Evolutionary conservation across 2,888 invertebrate species (phyloP).

Genomic region (Heteropelma amictum): DNA sequence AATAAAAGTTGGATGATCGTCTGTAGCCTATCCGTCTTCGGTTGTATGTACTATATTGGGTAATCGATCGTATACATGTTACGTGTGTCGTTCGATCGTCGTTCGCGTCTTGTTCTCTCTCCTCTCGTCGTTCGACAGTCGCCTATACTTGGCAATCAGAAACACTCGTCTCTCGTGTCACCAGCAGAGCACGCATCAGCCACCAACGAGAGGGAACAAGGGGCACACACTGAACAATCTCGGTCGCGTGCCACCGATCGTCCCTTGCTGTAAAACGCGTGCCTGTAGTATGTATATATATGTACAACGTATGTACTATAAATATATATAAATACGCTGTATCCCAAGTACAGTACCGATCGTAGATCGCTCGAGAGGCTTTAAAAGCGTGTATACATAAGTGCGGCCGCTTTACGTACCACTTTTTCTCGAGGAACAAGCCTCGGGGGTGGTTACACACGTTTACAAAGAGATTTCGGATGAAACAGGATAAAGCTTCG

Average conservation of each 20-base stretch:
- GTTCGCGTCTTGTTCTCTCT: constrained; percentile 22
- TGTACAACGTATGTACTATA: background rate
- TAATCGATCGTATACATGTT: constrained; percentile 46
- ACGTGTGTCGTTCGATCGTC: constrained; percentile 41
- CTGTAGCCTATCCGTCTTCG: constrained; percentile 68
- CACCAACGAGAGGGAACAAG: constrained; percentile 65
- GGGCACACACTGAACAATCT: constrained; percentile 62
- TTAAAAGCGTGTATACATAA: constrained; percentile 60
- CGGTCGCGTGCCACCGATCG: constrained; percentile 67
- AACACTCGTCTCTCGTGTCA: constrained; percentile 77
- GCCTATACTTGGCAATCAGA: constrained; percentile 71
- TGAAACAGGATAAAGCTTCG: no score
- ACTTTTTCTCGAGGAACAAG: constrained; percentile 36
- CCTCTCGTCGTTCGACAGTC: constrained; percentile 21
- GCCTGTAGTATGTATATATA: constrained; percentile 20
- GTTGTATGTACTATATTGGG: constrained; percentile 67
- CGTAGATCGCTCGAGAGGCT: constrained; percentile 43
- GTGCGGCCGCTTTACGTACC: constrained; percentile 55
- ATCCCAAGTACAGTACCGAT: background rate
- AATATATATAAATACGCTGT: background rate
- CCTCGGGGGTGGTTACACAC: constrained; percentile 47
- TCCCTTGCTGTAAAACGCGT: constrained; percentile 41
- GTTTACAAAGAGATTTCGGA: background rate
- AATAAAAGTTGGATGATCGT: constrained; percentile 61
- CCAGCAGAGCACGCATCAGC: constrained; percentile 66